These are phyloP conservation scores for Sylvilagus bachmani DNA, from an alignment of 2,113 vertebrate species.

Conservation along the genomic window DNA sequence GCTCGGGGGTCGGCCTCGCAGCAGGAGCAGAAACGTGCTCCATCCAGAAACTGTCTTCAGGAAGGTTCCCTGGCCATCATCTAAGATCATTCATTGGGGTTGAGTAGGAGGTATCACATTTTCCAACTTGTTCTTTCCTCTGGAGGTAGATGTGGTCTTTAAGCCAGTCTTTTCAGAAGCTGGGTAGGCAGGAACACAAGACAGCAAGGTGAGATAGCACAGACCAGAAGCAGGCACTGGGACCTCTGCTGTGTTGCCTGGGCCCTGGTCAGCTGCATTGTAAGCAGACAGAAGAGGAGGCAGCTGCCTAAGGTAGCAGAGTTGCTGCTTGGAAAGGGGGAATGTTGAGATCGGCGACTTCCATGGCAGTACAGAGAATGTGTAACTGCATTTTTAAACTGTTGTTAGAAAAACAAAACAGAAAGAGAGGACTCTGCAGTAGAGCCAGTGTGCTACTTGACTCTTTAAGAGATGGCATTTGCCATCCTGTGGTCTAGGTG, in stretches of 20 bases:
- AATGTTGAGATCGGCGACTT: neutral
- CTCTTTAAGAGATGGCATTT: neutral
- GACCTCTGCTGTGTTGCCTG: neutral
- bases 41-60: neutral
- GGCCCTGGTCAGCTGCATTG: neutral
- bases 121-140: neutral
- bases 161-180: conserved; percentile 40
- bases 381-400: neutral
- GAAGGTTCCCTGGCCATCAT: neutral
- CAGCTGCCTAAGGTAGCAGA: neutral
- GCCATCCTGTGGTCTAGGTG: neutral
- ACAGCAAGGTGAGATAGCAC: neutral
- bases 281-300: neutral
- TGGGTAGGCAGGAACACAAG: neutral
- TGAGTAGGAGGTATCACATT: neutral
- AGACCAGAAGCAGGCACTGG: neutral
- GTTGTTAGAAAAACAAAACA: neutral
- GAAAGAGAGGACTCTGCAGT: neutral
- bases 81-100: neutral
- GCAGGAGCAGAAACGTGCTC: neutral
- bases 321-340: neutral
- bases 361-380: neutral
- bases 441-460: neutral
- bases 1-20: neutral
- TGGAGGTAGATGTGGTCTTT: neutral